Conservation (phyloP, 53 echinoderm and acorn worm genomes). For the Stichopus horrens region DNA sequence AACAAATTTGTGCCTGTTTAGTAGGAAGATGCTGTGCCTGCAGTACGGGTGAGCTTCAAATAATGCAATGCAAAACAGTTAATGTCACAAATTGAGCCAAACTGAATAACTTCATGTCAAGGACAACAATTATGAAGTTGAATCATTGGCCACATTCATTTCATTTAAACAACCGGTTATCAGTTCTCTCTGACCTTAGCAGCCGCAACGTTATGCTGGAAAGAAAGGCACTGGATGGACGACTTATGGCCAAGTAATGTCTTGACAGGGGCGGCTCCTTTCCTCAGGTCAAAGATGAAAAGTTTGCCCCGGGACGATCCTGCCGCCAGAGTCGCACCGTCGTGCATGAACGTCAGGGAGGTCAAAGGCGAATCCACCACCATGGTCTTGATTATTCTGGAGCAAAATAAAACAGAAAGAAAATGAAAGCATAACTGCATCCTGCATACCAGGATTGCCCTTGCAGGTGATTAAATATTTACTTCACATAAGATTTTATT, state of each 20-base stretch:
- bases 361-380: conserved; percentile 90
- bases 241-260: conserved; percentile 84
- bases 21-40: no score
- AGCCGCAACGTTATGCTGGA: conserved; percentile 56
- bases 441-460: no score
- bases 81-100: no score
- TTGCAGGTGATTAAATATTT: no score
- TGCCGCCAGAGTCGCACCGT: conserved; percentile 82
- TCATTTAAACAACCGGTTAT: no score
- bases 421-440: background rate
- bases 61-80: no score
- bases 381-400: conserved; percentile 80
- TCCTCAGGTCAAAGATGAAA: conserved; percentile 87
- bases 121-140: no score
- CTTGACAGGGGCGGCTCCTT: conserved; percentile 73
- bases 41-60: no score
- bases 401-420: conserved; percentile 1
- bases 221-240: conserved; percentile 78
- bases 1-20: no score
- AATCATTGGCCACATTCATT: no score
- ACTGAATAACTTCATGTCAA: no score
- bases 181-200: conserved; percentile 50
- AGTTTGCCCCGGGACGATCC: conserved; percentile 92
- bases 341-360: conserved; percentile 81
- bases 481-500: no score